These are phyloP conservation scores for Ochotona princeps DNA, from an alignment of 2,113 vertebrate genomes.

Conservation along the genomic window DNA sequence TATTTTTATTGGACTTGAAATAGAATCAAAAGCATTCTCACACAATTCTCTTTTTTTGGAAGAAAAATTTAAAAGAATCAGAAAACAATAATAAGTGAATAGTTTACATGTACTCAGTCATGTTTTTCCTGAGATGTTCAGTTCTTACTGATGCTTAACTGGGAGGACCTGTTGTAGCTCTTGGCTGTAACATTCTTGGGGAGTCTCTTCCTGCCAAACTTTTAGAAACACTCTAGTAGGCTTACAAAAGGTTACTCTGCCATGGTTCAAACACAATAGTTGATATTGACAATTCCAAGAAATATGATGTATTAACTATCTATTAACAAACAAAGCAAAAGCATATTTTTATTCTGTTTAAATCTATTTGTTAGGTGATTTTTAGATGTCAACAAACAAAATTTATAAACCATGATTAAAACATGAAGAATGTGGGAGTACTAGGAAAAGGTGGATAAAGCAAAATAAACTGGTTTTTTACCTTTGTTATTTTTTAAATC, in stretches of 20 bases:
- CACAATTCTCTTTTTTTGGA: conserved; percentile 14
- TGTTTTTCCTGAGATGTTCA: background rate
- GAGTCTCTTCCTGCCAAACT: background rate
- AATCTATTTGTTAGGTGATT: background rate
- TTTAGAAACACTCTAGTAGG: conserved; percentile 19
- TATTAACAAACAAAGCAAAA: background rate
- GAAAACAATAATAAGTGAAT: conserved; percentile 39
- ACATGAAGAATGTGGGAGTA: background rate
- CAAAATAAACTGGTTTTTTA: background rate
- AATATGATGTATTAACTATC: background rate
- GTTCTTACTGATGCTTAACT: conserved; percentile 38
- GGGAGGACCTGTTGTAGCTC: background rate
- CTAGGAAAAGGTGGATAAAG: background rate
- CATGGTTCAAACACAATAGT: background rate
- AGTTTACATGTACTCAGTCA: background rate
- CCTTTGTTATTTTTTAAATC: conserved; percentile 35
- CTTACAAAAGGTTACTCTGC: background rate
- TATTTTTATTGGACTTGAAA: background rate
- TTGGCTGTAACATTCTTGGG: conserved; percentile 19
- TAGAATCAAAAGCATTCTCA: background rate
- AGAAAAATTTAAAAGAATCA: conserved; percentile 35
- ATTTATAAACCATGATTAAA: background rate
- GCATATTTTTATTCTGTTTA: background rate
- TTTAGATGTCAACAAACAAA: conserved; percentile 12
- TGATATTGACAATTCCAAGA: background rate